Base-by-base conservation (phyloP, 2,797 vertebrate genomes). In the Microchirus variegatus region DNA sequence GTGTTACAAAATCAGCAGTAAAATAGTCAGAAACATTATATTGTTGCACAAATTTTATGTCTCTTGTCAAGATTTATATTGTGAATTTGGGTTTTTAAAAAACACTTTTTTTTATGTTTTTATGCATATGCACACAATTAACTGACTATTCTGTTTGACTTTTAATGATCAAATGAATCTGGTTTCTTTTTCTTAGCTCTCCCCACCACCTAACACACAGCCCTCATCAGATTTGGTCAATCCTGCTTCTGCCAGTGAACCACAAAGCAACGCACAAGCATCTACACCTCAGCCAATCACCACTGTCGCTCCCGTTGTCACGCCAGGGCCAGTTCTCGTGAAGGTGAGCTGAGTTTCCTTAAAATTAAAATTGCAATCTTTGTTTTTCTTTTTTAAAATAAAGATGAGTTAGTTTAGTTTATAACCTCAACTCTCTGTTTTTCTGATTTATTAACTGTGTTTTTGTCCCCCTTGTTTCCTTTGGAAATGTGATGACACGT, bases 261-360 rank as follows among this genome's bases (percentile, higher is more conserved):
- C 91, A 57, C 91, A 91, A 0, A 65, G 78, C 40, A 77, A 85
- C 47, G 89, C 77, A 42, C 87, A 78, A 74, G 70, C 80, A 54
- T 75, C 83, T 53, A 11, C 82, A 10, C 75, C 93, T 67, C 89
- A 91, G 58, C 58, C 77, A 44, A 57, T 72, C 68, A 56, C 87
- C 64, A 57, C 86, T 5, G 80, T 77, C 72, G 78, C 86, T 65
- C 84, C 93, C 56, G 56, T 81, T 48, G 12, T 60, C 52, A 94
- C 95, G 61, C 83, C 91, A 5, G 93, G 90, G 52, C 95, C 94
- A 19, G 72, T 95, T 0, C 93, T 97, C 44, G 90, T 97, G n/a
- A 99, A 99, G 95, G 97, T 98, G 46, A 78, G 69, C 15, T 47
- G 0, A 4, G 2, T 45, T 62, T 58, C 26, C 60, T 42, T n/a